Conservation (phyloP, 2,113 vertebrate species). For the Engystomops pustulosus region DNA sequence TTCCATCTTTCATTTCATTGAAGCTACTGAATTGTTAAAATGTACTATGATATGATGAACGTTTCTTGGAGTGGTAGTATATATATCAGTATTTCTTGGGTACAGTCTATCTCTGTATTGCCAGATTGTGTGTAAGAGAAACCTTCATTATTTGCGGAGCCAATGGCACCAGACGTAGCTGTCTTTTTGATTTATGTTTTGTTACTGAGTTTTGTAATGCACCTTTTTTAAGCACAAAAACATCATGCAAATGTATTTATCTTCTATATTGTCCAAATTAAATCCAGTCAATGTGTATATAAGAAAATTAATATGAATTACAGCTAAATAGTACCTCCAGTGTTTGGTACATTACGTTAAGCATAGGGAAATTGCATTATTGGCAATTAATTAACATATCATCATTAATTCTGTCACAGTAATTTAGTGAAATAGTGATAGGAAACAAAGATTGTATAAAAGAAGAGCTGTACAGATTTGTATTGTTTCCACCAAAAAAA, state of each 20-base stretch:
- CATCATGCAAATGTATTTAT: background rate
- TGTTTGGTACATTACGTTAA: background rate
- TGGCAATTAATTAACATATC: background rate
- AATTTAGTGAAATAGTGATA: background rate
- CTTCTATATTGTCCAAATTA: background rate
- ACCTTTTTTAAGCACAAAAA: background rate
- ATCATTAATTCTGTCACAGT: background rate
- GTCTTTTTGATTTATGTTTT: slow-evolving; percentile 17
- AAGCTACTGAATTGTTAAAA: background rate
- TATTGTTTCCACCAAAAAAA: no score
- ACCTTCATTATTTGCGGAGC: background rate
- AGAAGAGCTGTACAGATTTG: no score
- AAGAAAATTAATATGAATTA: background rate
- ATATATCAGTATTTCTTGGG: background rate
- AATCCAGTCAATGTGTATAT: background rate
- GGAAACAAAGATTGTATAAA: no score
- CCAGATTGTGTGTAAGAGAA: background rate
- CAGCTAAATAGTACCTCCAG: background rate
- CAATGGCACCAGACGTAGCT: slow-evolving; percentile 22
- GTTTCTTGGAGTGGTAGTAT: background rate
- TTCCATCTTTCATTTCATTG: background rate
- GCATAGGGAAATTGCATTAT: background rate
- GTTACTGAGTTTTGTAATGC: background rate
- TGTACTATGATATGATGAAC: background rate
- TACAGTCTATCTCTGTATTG: background rate